Evolutionary conservation across 2,113 vertebrate genomes (phyloP).

Genomic region (Gulo gulo): DNA sequence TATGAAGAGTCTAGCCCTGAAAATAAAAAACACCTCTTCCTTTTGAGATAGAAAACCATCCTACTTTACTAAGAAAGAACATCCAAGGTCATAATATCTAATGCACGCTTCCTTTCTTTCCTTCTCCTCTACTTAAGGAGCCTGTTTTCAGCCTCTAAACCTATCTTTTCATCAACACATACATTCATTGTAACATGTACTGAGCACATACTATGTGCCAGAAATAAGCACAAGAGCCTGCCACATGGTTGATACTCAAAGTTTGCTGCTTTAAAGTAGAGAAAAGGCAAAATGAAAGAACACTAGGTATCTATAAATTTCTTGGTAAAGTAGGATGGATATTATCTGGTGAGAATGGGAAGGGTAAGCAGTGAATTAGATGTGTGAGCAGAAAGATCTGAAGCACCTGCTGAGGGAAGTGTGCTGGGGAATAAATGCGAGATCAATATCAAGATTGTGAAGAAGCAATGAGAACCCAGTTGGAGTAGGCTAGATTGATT

Average conservation of each 20-base stretch:
- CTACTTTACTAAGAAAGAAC: neutral
- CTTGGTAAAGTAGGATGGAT: conserved; percentile 27
- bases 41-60: conserved; percentile 3
- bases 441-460: conserved; percentile 42
- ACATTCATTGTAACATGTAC: conserved; percentile 2
- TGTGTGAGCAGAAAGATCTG: conserved; percentile 52
- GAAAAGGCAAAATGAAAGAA: conserved; percentile 15
- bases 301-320: conserved; percentile 30
- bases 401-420: conserved; percentile 52
- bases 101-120: neutral
- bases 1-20: neutral
- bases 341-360: conserved; percentile 67
- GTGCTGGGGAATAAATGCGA: conserved; percentile 53
- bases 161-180: conserved; percentile 2
- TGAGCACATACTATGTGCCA: neutral
- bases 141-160: neutral
- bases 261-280: conserved; percentile 31
- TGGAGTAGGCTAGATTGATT: conserved; percentile 24
- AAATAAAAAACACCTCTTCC: neutral
- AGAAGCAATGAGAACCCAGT: conserved; percentile 22
- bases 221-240: neutral
- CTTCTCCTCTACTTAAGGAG: neutral
- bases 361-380: conserved; percentile 56
- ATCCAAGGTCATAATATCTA: neutral
- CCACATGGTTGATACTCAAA: neutral